phyloP scores from a whole-genome alignment of 2,797 vertebrate species.

The Sebastes dallii region DNA sequence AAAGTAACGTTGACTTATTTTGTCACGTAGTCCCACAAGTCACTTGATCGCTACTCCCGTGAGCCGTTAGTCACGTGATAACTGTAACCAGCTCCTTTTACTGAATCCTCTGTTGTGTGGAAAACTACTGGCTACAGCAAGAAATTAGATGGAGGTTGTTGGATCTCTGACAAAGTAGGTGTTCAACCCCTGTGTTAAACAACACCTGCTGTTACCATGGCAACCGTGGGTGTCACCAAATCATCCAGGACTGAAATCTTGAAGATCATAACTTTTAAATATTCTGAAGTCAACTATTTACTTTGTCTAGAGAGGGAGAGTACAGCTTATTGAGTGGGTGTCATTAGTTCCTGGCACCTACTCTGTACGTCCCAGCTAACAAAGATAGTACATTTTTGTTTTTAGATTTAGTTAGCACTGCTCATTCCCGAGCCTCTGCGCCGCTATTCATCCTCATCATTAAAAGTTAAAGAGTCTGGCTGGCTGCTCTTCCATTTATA shows the following conservation, averaged over 20 bases:
- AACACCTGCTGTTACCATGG: too few relatives aligned
- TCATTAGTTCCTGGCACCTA: not conserved
- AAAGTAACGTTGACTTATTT: too few relatives aligned
- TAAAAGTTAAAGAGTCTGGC: conserved; percentile 12
- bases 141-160: not conserved
- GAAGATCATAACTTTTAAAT: not conserved
- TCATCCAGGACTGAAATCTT: not conserved
- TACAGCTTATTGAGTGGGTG: not conserved
- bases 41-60: too few relatives aligned
- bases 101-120: too few relatives aligned
- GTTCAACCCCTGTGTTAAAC: not conserved
- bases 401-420: not conserved
- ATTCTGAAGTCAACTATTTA: not conserved
- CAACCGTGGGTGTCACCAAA: not conserved
- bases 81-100: too few relatives aligned
- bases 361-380: not conserved
- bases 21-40: too few relatives aligned
- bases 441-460: conserved; percentile 14
- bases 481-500: conserved; percentile 15
- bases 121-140: too few relatives aligned
- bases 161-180: not conserved
- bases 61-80: too few relatives aligned
- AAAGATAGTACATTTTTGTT: not conserved
- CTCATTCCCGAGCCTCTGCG: not conserved
- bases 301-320: not conserved